Conservation (phyloP, 2,888 invertebrate genomes). For the Orthosia gothica region DNA sequence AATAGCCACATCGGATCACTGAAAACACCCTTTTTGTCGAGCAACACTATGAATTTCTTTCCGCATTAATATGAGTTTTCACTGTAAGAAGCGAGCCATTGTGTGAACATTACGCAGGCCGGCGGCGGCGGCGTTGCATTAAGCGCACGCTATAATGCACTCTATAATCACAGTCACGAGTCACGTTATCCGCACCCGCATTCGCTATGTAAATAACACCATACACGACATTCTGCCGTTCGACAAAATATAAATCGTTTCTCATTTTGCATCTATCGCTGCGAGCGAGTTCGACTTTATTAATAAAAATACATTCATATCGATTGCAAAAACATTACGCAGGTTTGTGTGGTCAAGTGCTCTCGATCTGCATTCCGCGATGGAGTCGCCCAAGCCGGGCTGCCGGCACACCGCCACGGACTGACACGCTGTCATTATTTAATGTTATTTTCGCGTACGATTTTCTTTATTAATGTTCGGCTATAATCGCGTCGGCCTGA, state of each 20-base stretch:
- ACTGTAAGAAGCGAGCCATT: conserved; percentile 79
- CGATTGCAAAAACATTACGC: conserved; percentile 73
- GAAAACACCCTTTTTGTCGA: conserved; percentile 68
- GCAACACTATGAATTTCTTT: conserved; percentile 75
- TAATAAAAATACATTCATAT: conserved; percentile 70
- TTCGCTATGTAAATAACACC: conserved; percentile 84
- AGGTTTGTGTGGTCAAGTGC: conserved; percentile 71
- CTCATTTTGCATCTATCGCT: conserved; percentile 71
- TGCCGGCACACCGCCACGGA: conserved; percentile 25
- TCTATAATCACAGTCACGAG: conserved; percentile 86
- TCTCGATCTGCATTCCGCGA: conserved; percentile 69
- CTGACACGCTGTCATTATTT: conserved; percentile 67
- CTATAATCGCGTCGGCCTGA: conserved; percentile 68
- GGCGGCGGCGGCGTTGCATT: conserved; percentile 76
- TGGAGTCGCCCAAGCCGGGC: conserved; percentile 39
- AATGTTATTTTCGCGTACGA: conserved; percentile 65
- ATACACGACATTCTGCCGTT: conserved; percentile 80
- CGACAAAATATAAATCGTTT: conserved; percentile 74
- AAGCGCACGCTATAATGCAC: conserved; percentile 83
- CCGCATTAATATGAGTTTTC: conserved; percentile 80
- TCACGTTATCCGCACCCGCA: conserved; percentile 83
- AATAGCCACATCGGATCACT: conserved; percentile 29
- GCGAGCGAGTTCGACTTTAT: conserved; percentile 68
- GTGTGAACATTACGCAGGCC: conserved; percentile 82
- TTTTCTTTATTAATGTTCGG: conserved; percentile 69